Conservation (phyloP, 2,888 invertebrate genomes). For the Liodrosophila aerea region DNA sequence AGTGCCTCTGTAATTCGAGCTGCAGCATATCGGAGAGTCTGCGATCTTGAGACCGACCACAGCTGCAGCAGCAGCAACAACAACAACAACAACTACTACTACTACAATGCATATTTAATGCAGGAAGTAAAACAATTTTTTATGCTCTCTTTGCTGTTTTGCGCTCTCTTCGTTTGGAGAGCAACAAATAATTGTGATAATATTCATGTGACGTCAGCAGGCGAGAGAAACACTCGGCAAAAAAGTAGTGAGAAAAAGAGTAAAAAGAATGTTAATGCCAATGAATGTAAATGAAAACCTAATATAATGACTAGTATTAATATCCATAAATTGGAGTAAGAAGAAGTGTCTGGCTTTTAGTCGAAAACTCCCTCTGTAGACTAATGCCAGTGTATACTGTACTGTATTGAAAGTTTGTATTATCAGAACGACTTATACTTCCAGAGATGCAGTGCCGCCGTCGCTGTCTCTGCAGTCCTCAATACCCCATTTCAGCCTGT, state of each 20-base stretch:
- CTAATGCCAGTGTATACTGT: no score
- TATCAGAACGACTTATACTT: no score
- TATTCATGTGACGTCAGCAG: conserved; percentile 43
- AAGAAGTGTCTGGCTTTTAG: no score
- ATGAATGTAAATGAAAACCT: no score
- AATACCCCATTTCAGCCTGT: neutral
- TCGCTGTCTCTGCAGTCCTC: no score
- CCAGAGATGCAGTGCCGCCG: no score
- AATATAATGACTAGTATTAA: no score
- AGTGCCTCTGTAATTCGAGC: conserved; percentile 49
- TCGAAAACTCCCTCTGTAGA: neutral
- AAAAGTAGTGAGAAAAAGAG: no score
- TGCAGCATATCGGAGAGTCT: conserved; percentile 37
- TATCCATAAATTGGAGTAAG: no score
- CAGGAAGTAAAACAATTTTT: conserved; percentile 41
- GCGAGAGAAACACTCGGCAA: conserved; percentile 1
- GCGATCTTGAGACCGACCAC: conserved; percentile 42
- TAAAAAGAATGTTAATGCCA: no score
- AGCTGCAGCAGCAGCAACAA: conserved; percentile 24
- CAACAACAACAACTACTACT: conserved; percentile 13
- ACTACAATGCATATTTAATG: conserved; percentile 28
- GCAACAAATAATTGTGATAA: conserved; percentile 63
- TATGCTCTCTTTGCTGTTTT: neutral
- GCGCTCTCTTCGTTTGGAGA: conserved; percentile 32
- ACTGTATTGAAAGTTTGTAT: no score